Conservation (phyloP, 2,113 vertebrate species). For the human (Homo sapiens) region DNA sequence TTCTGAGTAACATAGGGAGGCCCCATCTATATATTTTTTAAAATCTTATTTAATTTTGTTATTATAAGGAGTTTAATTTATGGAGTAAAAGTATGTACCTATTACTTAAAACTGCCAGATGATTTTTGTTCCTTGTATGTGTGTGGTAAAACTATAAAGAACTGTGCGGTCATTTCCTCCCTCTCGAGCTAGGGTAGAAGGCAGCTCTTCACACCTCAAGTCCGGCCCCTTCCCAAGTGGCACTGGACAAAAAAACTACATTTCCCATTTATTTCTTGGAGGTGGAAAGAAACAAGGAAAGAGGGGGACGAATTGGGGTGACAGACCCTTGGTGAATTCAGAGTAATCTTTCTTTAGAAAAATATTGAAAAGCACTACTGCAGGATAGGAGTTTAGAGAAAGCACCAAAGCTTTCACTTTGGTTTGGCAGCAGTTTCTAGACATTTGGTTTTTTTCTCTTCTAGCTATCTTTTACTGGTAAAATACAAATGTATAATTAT, state of each 20-base stretch:
- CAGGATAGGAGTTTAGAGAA: not conserved
- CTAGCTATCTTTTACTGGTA: not conserved
- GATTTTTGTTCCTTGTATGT: not conserved
- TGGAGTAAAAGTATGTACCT: constrained; percentile 54
- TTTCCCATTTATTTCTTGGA: not conserved
- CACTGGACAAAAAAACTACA: not conserved
- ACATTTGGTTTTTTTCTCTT: not conserved
- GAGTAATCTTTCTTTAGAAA: constrained; percentile 4
- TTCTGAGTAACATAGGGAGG: not conserved
- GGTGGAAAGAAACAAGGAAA: not conserved
- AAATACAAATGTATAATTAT: not conserved
- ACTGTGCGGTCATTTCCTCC: not conserved
- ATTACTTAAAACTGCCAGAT: not conserved
- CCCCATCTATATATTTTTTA: not conserved
- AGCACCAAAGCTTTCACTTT: not conserved
- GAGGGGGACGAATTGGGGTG: not conserved
- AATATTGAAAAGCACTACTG: constrained; percentile 1
- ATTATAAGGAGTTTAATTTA: constrained; percentile 46
- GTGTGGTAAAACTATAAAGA: not conserved
- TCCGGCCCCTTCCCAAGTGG: not conserved
- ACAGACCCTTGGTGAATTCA: not conserved
- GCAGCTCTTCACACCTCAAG: not conserved
- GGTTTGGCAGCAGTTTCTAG: not conserved
- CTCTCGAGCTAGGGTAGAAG: not conserved
- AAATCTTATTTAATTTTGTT: constrained; percentile 65